A percentile compares a stretch with the other conserved stretches of the same genome.
Evolutionary conservation across 2,888 invertebrate genomes (phyloP).

Genomic region (Limnephilus auricula): DNA sequence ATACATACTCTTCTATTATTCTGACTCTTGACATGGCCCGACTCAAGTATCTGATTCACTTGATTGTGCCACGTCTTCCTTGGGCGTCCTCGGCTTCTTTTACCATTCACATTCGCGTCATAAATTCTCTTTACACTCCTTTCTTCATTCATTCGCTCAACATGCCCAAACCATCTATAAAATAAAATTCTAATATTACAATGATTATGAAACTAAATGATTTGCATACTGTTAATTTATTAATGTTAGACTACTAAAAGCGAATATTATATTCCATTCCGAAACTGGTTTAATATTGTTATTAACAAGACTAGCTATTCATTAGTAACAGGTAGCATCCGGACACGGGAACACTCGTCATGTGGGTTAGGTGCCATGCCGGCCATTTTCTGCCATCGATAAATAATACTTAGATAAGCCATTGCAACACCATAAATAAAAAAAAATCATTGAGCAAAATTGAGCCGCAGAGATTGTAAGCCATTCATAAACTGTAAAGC

Average conservation of each 20-base stretch:
- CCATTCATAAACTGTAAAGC: no score
- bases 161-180: no score
- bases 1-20: no score
- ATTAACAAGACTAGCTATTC: background rate
- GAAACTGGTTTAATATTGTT: background rate
- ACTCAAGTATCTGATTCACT: no score
- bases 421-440: background rate
- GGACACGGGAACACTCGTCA: background rate
- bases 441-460: background rate
- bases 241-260: background rate
- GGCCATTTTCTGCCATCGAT: background rate
- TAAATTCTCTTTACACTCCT: no score
- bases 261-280: background rate
- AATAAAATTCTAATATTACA: background rate
- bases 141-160: no score
- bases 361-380: background rate
- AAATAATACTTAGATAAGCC: background rate
- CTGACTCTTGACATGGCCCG: no score
- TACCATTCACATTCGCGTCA: no score
- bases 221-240: background rate
- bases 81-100: no score
- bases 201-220: background rate
- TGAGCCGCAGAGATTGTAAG: background rate
- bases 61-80: no score
- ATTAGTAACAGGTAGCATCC: background rate